Base-by-base conservation (phyloP, 2,113 vertebrate species). In the Fulmarus glacialis region DNA sequence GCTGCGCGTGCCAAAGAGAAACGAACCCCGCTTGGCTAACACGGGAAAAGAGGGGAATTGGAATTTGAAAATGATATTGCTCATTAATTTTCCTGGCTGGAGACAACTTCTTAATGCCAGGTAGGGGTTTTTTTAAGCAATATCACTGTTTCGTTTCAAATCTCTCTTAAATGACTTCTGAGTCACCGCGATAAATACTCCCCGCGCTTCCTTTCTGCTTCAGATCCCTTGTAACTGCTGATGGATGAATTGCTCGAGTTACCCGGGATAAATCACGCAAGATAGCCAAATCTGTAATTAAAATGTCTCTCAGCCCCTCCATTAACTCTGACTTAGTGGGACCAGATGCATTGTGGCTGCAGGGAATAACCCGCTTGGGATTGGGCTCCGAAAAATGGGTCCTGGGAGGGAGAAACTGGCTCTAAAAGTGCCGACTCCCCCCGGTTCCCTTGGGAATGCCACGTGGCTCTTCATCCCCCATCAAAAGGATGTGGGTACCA, bases 21-120 rank as follows among this genome's bases (percentile, higher is more conserved):
- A 40, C 0, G 0, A 40, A 12, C 11, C 10, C 30, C 0, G 0
- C 60, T 26, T 4, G 30, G 43, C 45, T 12, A 24, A 22, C 0
- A 2, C 7, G 2, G 56, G 40, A 38, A 48, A 58, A 86, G 5
- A 52, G 10, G 12, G 32, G 45, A 55, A 62, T 2, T 26, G 36
- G 36, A 38, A 30, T 26, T 67, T 30, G 38, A 8, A 23, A 86
- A 63, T 8, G 0, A 5, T 14, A 26, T 13, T 0, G 3, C 70
- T 85, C 88, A 47, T 67, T 85, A 29, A 63, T 78, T 67, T 72
- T 71, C 88, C 47, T 78, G 84, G 63, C 58, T 75, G 53, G 53
- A 67, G 58, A 62, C 17, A 48, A 67, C 47, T 60, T 53, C 74
- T 30, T 52, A 9, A n/a, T 19, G 55, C 71, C 89, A 83, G 75